Conservation (phyloP, 2,888 invertebrate genomes). For the Caenorhabditis wallacei region DNA sequence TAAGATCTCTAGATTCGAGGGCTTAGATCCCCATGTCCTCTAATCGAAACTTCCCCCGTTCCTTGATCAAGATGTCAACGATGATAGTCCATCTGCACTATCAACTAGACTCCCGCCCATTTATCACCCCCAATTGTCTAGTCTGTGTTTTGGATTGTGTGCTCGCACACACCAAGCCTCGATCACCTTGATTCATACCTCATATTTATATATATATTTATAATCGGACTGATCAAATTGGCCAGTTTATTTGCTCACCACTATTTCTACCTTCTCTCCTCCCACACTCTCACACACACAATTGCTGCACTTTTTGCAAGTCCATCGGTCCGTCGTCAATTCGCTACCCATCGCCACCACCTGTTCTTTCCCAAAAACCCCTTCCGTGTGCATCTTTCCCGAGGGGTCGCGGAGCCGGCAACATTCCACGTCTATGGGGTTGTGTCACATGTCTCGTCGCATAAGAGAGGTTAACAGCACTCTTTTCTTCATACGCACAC, state of each 20-base stretch:
- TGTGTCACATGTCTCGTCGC: background rate
- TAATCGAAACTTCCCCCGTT: too few species aligned
- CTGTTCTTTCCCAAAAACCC: background rate
- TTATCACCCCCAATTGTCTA: constrained; percentile 1
- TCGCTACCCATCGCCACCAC: background rate
- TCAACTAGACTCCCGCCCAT: background rate
- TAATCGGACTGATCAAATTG: constrained; percentile 6
- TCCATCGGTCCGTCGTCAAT: background rate
- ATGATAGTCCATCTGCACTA: background rate
- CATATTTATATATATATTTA: constrained; percentile 10
- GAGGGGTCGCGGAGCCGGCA: background rate
- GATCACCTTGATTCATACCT: constrained; percentile 2
- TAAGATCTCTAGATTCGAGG: too few species aligned
- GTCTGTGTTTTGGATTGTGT: constrained; percentile 30
- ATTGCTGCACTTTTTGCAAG: constrained; percentile 30
- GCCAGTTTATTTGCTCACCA: constrained; percentile 1
- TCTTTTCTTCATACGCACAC: background rate
- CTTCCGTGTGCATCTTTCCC: too few species aligned
- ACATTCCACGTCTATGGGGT: background rate
- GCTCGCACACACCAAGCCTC: background rate
- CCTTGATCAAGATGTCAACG: too few species aligned
- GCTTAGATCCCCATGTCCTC: too few species aligned
- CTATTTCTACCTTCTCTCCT: background rate
- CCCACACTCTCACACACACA: constrained; percentile 1
- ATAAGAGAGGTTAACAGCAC: background rate